Percentiles rank a stretch among this genome's conserved stretches.
These are phyloP conservation scores for Bombus breviceps DNA, from an alignment of 1,140 invertebrate genomes.

Conservation along the genomic window DNA sequence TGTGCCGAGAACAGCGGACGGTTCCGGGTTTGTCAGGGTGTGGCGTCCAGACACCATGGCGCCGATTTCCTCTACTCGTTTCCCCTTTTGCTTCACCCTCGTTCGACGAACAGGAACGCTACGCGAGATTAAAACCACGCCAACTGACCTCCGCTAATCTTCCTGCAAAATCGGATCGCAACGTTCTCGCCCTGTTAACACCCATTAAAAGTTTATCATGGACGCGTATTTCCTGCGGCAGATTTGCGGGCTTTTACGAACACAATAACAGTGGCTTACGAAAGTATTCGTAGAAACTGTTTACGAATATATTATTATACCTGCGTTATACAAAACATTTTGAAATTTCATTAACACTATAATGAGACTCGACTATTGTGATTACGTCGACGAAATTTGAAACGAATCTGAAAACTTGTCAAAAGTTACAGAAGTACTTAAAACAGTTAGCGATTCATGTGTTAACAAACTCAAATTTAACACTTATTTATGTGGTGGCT, in stretches of 20 bases:
- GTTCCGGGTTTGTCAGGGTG: slow-evolving; percentile 52
- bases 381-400: no score
- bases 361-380: no score
- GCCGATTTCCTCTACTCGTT: slow-evolving; percentile 49
- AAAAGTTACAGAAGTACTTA: no score
- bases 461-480: no score
- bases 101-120: neutral
- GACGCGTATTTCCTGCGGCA: neutral
- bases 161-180: slow-evolving; percentile 24
- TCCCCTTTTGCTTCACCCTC: slow-evolving; percentile 5
- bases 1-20: neutral
- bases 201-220: neutral
- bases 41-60: slow-evolving; percentile 71
- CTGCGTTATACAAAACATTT: no score
- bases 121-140: slow-evolving; percentile 24
- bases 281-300: neutral
- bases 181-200: neutral
- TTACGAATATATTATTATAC: no score
- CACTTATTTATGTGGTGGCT: no score
- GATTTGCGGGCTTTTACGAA: neutral
- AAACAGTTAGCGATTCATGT: no score
- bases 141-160: slow-evolving; percentile 49
- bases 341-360: no score
- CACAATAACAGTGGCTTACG: no score
- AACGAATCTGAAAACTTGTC: no score